These are phyloP conservation scores for Sebastes umbrosus DNA, from an alignment of 2,797 vertebrate genomes.

Conservation along the genomic window DNA sequence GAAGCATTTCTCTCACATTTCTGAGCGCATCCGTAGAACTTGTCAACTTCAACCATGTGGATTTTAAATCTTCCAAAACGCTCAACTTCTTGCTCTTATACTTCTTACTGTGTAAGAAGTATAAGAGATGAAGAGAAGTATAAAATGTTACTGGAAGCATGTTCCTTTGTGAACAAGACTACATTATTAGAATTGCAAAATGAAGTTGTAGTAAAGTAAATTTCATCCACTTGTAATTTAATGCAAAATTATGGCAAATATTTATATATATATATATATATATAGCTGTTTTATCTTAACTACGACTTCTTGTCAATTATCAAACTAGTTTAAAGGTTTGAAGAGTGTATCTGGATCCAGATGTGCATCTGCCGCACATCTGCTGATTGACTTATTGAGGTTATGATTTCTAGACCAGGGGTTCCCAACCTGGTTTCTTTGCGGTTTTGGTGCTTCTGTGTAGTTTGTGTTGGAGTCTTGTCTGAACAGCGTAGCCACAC, in stretches of 20 bases:
- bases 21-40: too few relatives aligned
- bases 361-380: background rate
- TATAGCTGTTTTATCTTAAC: background rate
- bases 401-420: too few relatives aligned
- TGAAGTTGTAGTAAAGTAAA: background rate
- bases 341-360: background rate
- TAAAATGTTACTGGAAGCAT: background rate
- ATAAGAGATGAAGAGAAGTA: too few relatives aligned
- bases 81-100: too few relatives aligned
- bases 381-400: too few relatives aligned
- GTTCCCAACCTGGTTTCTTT: too few relatives aligned
- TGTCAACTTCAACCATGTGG: too few relatives aligned
- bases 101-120: background rate
- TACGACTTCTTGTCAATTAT: background rate
- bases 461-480: too few relatives aligned
- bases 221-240: background rate
- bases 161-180: background rate
- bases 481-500: too few relatives aligned
- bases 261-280: background rate
- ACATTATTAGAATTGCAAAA: background rate
- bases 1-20: too few relatives aligned
- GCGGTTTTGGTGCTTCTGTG: too few relatives aligned
- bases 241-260: background rate
- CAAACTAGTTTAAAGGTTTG: background rate
- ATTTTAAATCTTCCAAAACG: too few relatives aligned